Evolutionary conservation across 2,888 invertebrate species (phyloP), one percentile per base, ranked within the genome.

Genomic region (Drosophila subsilvestris): DNA sequence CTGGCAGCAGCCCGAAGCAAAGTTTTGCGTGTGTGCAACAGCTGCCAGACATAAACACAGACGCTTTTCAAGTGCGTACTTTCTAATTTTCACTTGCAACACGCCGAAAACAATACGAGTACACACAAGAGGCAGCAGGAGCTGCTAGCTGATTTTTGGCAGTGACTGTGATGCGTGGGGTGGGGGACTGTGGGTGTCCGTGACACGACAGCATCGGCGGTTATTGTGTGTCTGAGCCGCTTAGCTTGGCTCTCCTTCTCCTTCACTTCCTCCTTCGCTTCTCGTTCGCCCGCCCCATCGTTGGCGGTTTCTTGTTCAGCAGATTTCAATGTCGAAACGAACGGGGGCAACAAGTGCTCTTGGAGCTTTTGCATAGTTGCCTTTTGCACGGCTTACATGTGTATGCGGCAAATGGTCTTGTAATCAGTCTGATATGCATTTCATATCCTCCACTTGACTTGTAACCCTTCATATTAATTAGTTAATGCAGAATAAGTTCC

Each of bases 21-120:
- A 17, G 22, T 29, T 48, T 51, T 56, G 42, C n/a, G 49, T 67
- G 65, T 76, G 67, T 76, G 67, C 71, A 77, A 68, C 76, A 69
- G 67, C 65, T 79, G 75, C 67, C 68, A 88, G 88, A 88, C 83
- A 77, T 78, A 82, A 88, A 80, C 88, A 88, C 74, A 83, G 88
- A 86, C 86, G 79, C 71, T 86, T 79, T 83, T 79, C 79, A 72
- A 88, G 84, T 85, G 88, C 88, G 88, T 88, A 88, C 84, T 85
- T 85, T 85, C 84, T 88, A 85, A 85, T 84, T 88, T 84, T 75
- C 88, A 80, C 84, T 74, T 76, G 76, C 84, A 83, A 74, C 83
- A 82, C 81, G 82, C 88, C 81, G 86, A 71, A 66, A 69, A 75
- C 62, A 72, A 56, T 72, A 63, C 68, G 14, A 50, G 27, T 37